Percentiles rank a stretch among this genome's conserved stretches.
Conservation (phyloP, 2,888 invertebrate species). For the Protophormia terraenovae region DNA sequence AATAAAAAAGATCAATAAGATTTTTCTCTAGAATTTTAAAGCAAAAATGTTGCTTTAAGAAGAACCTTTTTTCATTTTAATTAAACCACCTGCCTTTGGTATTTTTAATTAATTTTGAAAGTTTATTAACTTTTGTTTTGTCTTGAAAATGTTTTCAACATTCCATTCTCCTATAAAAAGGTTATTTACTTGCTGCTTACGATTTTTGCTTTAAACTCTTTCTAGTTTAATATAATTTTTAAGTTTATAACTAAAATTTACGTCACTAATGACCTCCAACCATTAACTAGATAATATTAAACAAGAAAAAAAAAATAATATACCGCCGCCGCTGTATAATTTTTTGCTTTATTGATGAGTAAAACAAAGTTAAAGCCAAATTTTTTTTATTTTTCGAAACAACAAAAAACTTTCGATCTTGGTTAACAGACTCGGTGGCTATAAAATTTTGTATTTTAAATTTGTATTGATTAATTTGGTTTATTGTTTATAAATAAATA, state of each 20-base stretch:
- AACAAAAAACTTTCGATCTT: not conserved
- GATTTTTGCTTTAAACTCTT: not conserved
- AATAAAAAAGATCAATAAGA: too few species aligned
- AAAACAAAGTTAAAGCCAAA: not conserved
- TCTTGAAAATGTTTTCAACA: not conserved
- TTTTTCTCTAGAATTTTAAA: not conserved
- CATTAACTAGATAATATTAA: conserved; percentile 30
- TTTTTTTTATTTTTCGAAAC: not conserved
- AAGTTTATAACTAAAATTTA: conserved; percentile 4
- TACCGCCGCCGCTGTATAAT: not conserved
- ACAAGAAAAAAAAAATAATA: not conserved
- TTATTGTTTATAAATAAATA: not conserved
- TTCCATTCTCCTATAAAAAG: conserved; percentile 15
- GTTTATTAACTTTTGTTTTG: conserved; percentile 34
- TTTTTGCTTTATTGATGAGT: not conserved
- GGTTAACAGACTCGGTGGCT: not conserved
- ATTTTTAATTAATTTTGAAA: not conserved
- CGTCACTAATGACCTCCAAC: conserved; percentile 60
- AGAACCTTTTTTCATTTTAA: too few species aligned
- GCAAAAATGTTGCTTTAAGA: too few species aligned
- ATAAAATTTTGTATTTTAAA: not conserved
- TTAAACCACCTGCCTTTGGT: conserved; percentile 18
- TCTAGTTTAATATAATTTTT: not conserved
- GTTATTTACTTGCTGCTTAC: not conserved
- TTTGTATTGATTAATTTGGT: not conserved